phyloP scores from a whole-genome alignment of 1,140 invertebrate species.

The Maconellicoccus hirsutus region DNA sequence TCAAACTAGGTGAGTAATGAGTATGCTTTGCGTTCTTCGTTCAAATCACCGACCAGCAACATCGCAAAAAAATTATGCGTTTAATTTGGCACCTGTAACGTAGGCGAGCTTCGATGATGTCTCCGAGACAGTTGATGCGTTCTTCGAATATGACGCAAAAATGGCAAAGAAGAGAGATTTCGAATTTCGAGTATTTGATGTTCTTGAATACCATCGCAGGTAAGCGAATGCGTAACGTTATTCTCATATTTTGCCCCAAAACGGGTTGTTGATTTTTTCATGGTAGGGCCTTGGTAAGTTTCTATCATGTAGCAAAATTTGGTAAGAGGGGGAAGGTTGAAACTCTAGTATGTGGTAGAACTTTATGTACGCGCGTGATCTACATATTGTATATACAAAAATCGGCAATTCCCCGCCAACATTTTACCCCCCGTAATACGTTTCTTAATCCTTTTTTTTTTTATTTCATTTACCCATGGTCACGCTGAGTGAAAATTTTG shows the following conservation, averaged over 20 bases:
- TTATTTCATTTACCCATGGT: no score
- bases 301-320: no score
- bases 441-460: neutral
- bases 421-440: no score
- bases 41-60: neutral
- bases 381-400: no score
- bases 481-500: no score
- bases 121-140: conserved; percentile 91
- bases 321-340: no score
- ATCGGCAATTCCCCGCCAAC: no score
- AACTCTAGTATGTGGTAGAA: no score
- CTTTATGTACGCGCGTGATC: neutral
- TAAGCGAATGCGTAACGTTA: conserved; percentile 38
- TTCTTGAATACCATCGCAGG: conserved; percentile 98
- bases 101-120: conserved; percentile 95
- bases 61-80: neutral
- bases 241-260: no score
- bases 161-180: conserved; percentile 96
- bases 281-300: no score
- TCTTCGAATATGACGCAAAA: conserved; percentile 99
- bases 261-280: neutral
- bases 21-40: neutral
- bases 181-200: conserved; percentile 99
- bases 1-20: conserved; percentile 70
- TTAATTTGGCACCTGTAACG: conserved; percentile 25